phyloP scores from a whole-genome alignment of 2,113 vertebrate genomes.

The Antigone vipio region DNA sequence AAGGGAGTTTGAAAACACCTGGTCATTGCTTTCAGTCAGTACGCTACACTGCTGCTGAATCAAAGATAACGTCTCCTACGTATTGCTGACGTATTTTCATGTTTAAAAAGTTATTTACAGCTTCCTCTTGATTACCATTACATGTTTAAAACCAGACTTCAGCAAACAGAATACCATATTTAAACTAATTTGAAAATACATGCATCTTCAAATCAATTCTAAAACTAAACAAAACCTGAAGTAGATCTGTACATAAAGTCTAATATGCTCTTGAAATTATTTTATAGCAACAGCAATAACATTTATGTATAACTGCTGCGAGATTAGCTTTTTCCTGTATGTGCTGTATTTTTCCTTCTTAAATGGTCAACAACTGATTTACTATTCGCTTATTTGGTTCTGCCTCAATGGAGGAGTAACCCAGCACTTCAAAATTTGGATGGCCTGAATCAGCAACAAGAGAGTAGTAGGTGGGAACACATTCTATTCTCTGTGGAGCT shows the following conservation, averaged over 20 bases:
- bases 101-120: background rate
- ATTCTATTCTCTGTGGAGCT: background rate
- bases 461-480: background rate
- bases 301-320: background rate
- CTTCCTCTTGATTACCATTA: background rate
- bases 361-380: background rate
- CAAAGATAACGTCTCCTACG: background rate
- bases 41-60: background rate
- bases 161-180: background rate
- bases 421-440: background rate
- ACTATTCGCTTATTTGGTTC: background rate
- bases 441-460: background rate
- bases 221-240: background rate
- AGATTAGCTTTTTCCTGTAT: background rate
- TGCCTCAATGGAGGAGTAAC: background rate
- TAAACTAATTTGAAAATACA: background rate
- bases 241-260: background rate
- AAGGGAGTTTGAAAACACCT: background rate
- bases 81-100: background rate
- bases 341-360: background rate
- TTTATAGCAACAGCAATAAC: background rate
- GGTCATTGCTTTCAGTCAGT: background rate
- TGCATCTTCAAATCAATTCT: background rate
- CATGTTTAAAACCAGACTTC: background rate
- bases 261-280: background rate